Conservation (phyloP, 2,888 invertebrate species). For the Didymodactylos carnosus region DNA sequence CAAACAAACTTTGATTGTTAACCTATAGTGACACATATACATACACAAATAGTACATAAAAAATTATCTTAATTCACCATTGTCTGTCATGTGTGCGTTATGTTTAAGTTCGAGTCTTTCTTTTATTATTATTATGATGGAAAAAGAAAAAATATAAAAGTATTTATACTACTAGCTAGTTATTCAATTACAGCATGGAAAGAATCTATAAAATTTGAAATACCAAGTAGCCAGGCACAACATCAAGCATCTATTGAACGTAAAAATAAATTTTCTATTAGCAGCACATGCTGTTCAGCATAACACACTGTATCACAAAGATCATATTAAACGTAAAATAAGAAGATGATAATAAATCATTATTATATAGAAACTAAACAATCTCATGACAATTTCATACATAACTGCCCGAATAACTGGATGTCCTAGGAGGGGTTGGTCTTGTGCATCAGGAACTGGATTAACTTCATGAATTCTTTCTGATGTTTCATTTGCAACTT, state of each 20-base stretch:
- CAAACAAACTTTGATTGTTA: constrained; percentile 11
- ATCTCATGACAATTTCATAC: background rate
- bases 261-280: too few species aligned
- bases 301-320: too few species aligned
- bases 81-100: too few species aligned
- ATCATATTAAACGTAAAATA: background rate
- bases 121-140: too few species aligned
- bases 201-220: background rate
- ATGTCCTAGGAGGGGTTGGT: background rate
- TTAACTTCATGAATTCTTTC: background rate
- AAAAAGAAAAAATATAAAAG: background rate
- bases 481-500: background rate
- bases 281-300: too few species aligned
- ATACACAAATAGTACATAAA: background rate
- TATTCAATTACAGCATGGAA: background rate
- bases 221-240: too few species aligned
- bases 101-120: too few species aligned
- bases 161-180: background rate
- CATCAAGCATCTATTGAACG: too few species aligned
- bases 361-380: background rate
- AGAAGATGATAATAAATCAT: background rate
- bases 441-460: too few species aligned
- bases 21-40: background rate
- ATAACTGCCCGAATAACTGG: background rate
- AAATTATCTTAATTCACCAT: too few species aligned